A percentile compares a stretch with the other conserved stretches of the same genome.
These are phyloP conservation scores for Silurus asotus DNA, from an alignment of 2,113 vertebrate species.

Conservation along the genomic window DNA sequence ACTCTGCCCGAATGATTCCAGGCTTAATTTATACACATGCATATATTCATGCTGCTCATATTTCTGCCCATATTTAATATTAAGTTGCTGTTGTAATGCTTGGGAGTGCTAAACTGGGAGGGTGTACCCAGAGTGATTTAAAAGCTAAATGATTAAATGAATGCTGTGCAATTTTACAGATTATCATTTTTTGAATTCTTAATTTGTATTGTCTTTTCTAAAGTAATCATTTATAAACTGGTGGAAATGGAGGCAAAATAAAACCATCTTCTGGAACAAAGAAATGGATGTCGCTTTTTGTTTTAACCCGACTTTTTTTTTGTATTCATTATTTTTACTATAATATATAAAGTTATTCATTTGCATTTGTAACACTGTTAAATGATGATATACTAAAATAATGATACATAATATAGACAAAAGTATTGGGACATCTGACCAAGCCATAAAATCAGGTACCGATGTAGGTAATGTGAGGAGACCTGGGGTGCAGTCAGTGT, in stretches of 20 bases:
- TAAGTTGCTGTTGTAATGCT: slow-evolving; percentile 69
- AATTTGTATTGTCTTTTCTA: background rate
- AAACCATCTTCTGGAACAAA: background rate
- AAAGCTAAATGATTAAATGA: slow-evolving; percentile 62
- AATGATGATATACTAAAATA: no score
- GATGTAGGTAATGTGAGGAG: no score
- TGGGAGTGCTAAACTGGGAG: slow-evolving; percentile 64
- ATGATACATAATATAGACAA: no score
- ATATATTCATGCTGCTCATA: slow-evolving; percentile 63
- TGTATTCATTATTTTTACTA: no score
- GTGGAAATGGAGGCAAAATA: background rate
- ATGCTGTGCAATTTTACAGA: slow-evolving; percentile 43
- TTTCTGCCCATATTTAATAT: slow-evolving; percentile 69
- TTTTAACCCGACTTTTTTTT: no score
- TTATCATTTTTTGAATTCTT: background rate
- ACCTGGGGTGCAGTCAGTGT: no score
- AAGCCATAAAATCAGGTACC: no score
- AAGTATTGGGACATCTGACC: no score
- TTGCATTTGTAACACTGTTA: no score
- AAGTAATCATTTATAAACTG: background rate
- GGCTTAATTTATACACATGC: slow-evolving; percentile 73
- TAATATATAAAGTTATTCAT: no score
- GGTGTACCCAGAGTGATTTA: slow-evolving; percentile 60
- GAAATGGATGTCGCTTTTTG: no score
- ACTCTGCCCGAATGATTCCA: slow-evolving; percentile 1